A percentile compares a stretch with the other conserved stretches of the same genome.
These are phyloP conservation scores for Athene cunicularia DNA, from an alignment of 2,113 vertebrate genomes.

Conservation along the genomic window DNA sequence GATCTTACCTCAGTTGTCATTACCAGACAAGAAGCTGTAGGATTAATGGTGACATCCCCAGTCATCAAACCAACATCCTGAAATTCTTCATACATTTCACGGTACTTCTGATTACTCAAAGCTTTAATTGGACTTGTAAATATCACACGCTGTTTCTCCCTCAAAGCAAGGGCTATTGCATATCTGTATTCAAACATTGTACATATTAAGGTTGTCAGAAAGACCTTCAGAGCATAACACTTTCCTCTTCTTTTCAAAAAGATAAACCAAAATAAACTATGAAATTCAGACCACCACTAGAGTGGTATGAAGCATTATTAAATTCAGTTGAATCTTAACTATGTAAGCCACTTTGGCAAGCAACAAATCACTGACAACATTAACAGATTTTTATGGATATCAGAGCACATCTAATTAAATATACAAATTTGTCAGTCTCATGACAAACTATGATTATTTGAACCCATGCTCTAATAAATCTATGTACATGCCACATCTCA, in stretches of 20 bases:
- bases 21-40: constrained; percentile 95
- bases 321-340: neutral
- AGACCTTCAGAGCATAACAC: neutral
- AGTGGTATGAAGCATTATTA: neutral
- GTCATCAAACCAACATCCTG: constrained; percentile 98
- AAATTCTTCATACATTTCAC: constrained; percentile 99
- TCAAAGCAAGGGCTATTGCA: constrained; percentile 92
- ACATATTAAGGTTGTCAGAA: neutral
- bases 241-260: neutral
- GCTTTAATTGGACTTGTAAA: constrained; percentile 99
- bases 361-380: neutral
- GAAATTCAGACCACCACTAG: neutral
- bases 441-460: neutral
- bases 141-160: constrained; percentile 96
- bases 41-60: constrained; percentile 98
- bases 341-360: neutral
- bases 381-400: neutral
- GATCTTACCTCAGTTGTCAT: constrained; percentile 95
- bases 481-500: neutral
- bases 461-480: neutral
- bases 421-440: neutral
- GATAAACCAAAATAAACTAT: neutral
- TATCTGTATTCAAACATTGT: constrained; percentile 78
- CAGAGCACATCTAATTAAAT: neutral
- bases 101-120: constrained; percentile 97